phyloP scores from a whole-genome alignment of 2,797 vertebrate species.

The Gambusia yucatana region DNA sequence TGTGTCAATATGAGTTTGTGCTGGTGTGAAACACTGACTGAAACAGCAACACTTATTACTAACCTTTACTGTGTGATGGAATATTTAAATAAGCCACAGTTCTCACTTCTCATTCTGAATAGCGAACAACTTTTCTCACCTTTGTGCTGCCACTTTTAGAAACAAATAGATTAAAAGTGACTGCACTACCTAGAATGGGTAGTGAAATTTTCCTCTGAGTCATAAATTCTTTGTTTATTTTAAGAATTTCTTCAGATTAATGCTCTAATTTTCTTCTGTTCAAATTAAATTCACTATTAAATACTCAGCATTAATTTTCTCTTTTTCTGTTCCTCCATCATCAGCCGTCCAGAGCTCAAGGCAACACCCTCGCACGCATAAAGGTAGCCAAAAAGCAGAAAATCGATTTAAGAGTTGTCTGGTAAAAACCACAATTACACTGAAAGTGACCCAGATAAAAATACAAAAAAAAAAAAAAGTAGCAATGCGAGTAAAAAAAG shows the following conservation, averaged over 20 bases:
- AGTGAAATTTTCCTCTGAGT: neutral
- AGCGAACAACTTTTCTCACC: neutral
- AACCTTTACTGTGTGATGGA: neutral
- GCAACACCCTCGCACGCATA: conserved; percentile 33
- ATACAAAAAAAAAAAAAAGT: neutral
- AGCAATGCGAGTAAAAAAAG: neutral
- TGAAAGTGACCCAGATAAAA: neutral
- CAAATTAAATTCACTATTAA: neutral
- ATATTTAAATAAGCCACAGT: neutral
- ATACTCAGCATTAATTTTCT: neutral
- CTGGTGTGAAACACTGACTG: neutral
- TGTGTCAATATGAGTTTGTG: neutral
- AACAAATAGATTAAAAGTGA: neutral
- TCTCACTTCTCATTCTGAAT: neutral
- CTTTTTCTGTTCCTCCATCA: conserved; percentile 27
- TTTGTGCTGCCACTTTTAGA: neutral
- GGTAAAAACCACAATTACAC: neutral
- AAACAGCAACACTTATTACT: neutral
- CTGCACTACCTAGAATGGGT: neutral
- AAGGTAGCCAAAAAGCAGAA: conserved; percentile 42
- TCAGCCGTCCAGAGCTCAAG: conserved; percentile 62
- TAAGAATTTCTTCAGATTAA: neutral
- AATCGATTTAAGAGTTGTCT: neutral
- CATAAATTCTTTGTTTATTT: neutral
- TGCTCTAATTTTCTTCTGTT: neutral